These are phyloP conservation scores for Rapana venosa DNA, from an alignment of 2,888 invertebrate species.

Conservation along the genomic window DNA sequence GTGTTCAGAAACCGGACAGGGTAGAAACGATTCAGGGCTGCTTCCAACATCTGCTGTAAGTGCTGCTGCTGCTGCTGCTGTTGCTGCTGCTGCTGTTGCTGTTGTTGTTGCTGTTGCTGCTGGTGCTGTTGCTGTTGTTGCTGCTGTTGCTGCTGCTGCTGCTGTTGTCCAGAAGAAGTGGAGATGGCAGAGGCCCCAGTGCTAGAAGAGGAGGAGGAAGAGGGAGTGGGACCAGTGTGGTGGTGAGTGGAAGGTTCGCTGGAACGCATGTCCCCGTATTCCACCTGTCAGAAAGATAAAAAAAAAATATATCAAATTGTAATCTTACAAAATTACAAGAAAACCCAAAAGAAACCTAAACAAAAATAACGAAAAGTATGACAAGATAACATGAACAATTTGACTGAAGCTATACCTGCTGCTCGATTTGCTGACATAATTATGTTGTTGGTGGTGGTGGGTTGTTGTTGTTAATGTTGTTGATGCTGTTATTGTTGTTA, in stretches of 20 bases:
- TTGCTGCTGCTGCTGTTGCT: slow-evolving; percentile 19
- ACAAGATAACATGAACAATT: too few species aligned
- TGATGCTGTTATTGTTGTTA: too few species aligned
- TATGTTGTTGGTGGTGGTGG: too few species aligned
- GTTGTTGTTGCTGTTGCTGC: neutral
- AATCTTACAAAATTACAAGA: too few species aligned
- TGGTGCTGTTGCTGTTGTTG: neutral
- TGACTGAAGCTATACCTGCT: too few species aligned
- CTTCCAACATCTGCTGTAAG: slow-evolving; percentile 77
- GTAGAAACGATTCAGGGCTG: slow-evolving; percentile 92
- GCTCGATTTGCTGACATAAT: too few species aligned
- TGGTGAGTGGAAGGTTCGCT: slow-evolving; percentile 79
- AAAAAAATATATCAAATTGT: too few species aligned
- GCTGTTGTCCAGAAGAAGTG: neutral
- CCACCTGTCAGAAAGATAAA: slow-evolving; percentile 42
- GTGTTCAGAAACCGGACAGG: slow-evolving; percentile 90
- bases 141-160: neutral
- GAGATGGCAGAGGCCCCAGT: neutral
- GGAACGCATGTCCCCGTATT: slow-evolving; percentile 66
- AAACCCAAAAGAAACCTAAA: too few species aligned
- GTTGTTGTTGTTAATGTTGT: too few species aligned
- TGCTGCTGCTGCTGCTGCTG: neutral
- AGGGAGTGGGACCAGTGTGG: neutral
- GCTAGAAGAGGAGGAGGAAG: slow-evolving; percentile 2
- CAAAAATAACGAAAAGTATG: too few species aligned